A percentile compares a stretch with the other conserved stretches of the same genome.
phyloP scores from a whole-genome alignment of 2,797 vertebrate genomes.

The Thripadectes ignobilis region DNA sequence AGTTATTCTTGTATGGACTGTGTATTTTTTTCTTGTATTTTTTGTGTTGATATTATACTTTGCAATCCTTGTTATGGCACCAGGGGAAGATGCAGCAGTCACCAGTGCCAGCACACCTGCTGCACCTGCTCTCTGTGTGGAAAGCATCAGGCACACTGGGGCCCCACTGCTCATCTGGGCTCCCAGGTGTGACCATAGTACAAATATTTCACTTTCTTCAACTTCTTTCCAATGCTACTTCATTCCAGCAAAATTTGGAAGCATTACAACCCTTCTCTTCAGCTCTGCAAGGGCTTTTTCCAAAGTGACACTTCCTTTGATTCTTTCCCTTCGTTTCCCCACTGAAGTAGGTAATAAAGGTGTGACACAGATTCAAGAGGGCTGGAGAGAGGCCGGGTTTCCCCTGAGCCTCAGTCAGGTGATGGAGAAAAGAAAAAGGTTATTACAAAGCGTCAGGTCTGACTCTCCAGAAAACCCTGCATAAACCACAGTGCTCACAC shows the following conservation, averaged over 20 bases:
- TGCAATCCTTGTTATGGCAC: neutral
- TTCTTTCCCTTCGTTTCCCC: neutral
- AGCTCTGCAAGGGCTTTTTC: neutral
- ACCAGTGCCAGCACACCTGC: neutral
- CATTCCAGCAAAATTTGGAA: slow-evolving; percentile 5
- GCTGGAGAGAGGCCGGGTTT: neutral
- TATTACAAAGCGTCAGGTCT: neutral
- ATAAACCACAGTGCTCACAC: neutral
- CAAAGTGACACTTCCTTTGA: neutral
- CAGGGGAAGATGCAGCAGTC: neutral
- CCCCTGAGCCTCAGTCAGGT: neutral
- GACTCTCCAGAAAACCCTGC: neutral
- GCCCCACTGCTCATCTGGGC: neutral
- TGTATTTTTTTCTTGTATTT: neutral
- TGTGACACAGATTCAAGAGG: neutral
- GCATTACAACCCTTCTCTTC: neutral
- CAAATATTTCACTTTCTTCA: neutral
- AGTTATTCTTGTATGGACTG: neutral
- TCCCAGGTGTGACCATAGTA: neutral
- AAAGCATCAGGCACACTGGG: neutral
- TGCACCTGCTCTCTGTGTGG: neutral
- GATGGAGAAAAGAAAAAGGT: neutral
- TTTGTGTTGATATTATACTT: neutral
- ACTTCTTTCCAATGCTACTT: neutral
- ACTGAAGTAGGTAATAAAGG: neutral